phyloP scores from a whole-genome alignment of 35 echinoderm and acorn worm genomes.

The Holothuria glaberrima region DNA sequence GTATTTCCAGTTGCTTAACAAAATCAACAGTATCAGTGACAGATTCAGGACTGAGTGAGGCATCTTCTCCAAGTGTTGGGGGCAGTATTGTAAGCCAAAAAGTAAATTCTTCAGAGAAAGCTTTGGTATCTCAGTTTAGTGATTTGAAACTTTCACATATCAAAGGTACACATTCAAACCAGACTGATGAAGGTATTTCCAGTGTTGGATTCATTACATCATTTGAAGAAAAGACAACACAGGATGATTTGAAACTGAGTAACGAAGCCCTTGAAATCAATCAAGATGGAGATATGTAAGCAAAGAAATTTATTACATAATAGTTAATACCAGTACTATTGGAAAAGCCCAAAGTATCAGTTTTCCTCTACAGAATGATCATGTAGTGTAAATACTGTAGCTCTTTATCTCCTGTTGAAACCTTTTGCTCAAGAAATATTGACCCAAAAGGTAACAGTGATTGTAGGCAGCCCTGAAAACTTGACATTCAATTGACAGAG shows the following conservation, averaged over 20 bases:
- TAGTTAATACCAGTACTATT: too few relatives aligned
- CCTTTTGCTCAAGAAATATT: too few relatives aligned
- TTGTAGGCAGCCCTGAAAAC: too few relatives aligned
- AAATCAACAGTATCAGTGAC: constrained; percentile 25
- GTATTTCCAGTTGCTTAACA: background rate
- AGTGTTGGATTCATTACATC: background rate
- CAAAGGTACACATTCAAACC: background rate
- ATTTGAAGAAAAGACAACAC: background rate
- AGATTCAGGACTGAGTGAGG: background rate
- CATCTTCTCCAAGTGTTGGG: background rate
- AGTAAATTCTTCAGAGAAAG: background rate
- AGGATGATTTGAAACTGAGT: constrained; percentile 49
- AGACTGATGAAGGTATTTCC: background rate
- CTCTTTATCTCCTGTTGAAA: too few relatives aligned
- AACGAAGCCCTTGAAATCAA: constrained; percentile 70
- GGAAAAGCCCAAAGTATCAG: too few relatives aligned
- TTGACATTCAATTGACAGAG: too few relatives aligned
- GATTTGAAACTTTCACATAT: constrained; percentile 1
- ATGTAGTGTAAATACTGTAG: too few relatives aligned
- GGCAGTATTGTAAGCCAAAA: background rate
- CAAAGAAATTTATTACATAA: background rate
- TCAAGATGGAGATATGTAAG: constrained; percentile 88
- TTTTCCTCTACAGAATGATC: too few relatives aligned
- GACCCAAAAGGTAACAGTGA: too few relatives aligned
- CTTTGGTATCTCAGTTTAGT: constrained; percentile 10